These are phyloP conservation scores for Exaiptasia diaphana DNA, from an alignment of 64 coral and sea anemone genomes.

Conservation along the genomic window DNA sequence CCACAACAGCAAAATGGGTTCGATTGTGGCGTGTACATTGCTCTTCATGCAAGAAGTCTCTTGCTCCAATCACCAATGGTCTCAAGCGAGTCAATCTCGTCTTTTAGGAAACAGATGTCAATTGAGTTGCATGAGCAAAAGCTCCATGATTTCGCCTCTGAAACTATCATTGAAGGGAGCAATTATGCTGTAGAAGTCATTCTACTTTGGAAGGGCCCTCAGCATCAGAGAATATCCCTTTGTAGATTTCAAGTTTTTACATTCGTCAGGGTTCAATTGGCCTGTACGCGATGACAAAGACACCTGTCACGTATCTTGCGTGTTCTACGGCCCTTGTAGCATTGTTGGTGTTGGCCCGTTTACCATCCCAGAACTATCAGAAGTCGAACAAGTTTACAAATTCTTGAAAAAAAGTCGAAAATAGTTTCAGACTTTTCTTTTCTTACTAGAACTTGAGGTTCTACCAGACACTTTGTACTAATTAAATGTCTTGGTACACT, in stretches of 20 bases:
- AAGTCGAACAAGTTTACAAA: conserved; percentile 16
- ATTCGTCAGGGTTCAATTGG: conserved; percentile 14
- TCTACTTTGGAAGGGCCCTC: not conserved
- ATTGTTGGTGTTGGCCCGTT: conserved; percentile 16
- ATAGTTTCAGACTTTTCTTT: not conserved
- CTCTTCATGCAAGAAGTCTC: not conserved
- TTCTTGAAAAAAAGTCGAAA: not conserved
- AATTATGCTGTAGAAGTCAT: conserved; percentile 8
- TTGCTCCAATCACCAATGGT: conserved; percentile 16
- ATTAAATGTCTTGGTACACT: not conserved
- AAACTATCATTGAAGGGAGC: not conserved
- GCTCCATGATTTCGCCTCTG: not conserved
- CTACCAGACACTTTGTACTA: not conserved
- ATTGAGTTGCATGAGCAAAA: conserved; percentile 23
- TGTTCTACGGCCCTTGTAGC: conserved; percentile 6
- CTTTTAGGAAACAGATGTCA: conserved; percentile 7
- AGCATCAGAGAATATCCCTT: not conserved
- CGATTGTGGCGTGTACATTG: conserved; percentile 31
- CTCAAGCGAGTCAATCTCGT: not conserved
- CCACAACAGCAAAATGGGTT: conserved; percentile 25
- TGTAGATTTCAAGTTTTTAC: not conserved
- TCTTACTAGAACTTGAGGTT: not conserved
- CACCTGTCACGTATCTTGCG: not conserved
- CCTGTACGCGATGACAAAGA: conserved; percentile 20
- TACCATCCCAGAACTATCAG: not conserved